Evolutionary conservation across 2,888 invertebrate species (phyloP), one percentile per base, ranked within the genome.

Genomic region (Falcaria lacertinaria): DNA sequence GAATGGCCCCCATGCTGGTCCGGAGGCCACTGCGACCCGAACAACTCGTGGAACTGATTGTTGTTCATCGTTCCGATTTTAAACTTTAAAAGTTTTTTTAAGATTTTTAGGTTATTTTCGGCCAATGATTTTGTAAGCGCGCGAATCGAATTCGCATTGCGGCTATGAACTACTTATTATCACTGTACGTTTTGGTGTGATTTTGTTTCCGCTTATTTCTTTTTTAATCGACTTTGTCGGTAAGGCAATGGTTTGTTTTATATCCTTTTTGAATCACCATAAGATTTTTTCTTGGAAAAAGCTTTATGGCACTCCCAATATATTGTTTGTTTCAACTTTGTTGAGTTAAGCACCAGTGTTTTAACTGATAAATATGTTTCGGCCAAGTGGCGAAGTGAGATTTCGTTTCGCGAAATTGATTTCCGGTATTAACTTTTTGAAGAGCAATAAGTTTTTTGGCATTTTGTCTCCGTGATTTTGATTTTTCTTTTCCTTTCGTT

Each of bases 11-110:
- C 88, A 35, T 86, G 86, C 49, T 86, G 85, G 44, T 89, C 88
- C 2, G 90, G 84, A n/a, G 90, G 88, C 90, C 90, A 90, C 56
- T 89, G 89, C 4, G 89, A 85, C 44, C 89, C 89, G 53, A 89
- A 88, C 52, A 90, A 54, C 63, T 90, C 89, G 60, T 87, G 89
- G 42, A 89, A 89, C 63, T 89, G 89, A 38, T 72, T 86, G 56
- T 80, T 84, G 45, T 87, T 89, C 88, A 89, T 90, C 57, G 65
- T 79, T 54, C 56, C 57, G 57, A 52, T 52, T 58, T 71, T 52
- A 41, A 68, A 64, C 46, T 63, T 65, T 37, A 46, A 45, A 57
- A 52, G 57, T 48, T 55, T 41, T 57, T 52, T 50, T 53, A 42
- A 50, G 41, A 47, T 41, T 41, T 57, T 77, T 79, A 85, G 63